phyloP scores from a whole-genome alignment of 2,888 invertebrate genomes.

The Athalia rosae region DNA sequence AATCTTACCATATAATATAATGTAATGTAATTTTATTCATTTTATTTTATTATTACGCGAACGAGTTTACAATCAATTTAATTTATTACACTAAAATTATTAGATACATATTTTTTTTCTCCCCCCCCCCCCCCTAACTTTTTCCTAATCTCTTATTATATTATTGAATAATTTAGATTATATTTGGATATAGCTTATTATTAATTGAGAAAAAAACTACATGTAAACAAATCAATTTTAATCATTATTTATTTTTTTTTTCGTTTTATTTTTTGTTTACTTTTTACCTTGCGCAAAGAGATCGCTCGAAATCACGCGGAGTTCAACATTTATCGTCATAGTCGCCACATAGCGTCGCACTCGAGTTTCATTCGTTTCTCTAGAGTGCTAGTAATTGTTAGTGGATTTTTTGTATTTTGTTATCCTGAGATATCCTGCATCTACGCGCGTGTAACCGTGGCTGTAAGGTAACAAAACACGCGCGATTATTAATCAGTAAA shows the following conservation, averaged over 20 bases:
- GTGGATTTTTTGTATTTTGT: not conserved
- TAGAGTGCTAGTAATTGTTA: not conserved
- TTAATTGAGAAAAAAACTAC: slow-evolving; percentile 54
- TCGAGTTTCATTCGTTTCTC: not conserved
- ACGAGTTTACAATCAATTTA: slow-evolving; percentile 14
- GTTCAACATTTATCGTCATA: not conserved
- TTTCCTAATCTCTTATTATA: slow-evolving; percentile 19
- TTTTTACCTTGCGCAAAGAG: slow-evolving; percentile 14
- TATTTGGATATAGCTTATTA: slow-evolving; percentile 44
- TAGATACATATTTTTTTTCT: not conserved
- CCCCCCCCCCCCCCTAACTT: not conserved
- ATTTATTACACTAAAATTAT: slow-evolving; percentile 27
- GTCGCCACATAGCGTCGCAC: not conserved
- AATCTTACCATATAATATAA: slow-evolving; percentile 5
- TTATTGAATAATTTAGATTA: slow-evolving; percentile 44
- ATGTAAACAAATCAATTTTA: slow-evolving; percentile 47
- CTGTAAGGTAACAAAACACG: slow-evolving; percentile 36
- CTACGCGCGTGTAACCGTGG: slow-evolving; percentile 31
- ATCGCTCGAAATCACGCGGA: slow-evolving; percentile 26
- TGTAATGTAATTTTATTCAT: slow-evolving; percentile 6
- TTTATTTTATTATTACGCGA: slow-evolving; percentile 1
- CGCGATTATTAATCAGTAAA: slow-evolving; percentile 27
- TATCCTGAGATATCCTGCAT: slow-evolving; percentile 41
- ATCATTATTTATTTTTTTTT: slow-evolving; percentile 42
- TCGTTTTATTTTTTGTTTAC: slow-evolving; percentile 24